Evolutionary conservation across 1,140 invertebrate species (phyloP).

Genomic region (Ganaspis sp.): DNA sequence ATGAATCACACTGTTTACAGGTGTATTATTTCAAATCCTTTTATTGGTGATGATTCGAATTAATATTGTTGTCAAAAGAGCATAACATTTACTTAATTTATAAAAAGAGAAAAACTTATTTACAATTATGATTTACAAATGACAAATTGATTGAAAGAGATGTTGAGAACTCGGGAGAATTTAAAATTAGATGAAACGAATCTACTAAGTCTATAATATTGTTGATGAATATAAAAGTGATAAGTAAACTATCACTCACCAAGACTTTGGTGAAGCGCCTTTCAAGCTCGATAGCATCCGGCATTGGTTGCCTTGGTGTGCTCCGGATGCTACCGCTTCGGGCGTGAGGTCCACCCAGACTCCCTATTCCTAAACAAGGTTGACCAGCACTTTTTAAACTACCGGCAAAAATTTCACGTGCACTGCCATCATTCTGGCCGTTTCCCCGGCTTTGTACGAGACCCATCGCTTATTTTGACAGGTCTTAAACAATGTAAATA

Average conservation of each 20-base stretch:
- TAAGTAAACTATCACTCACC: slow-evolving; percentile 81
- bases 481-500: background rate
- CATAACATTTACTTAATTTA: no score
- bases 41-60: no score
- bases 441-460: slow-evolving; percentile 68
- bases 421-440: slow-evolving; percentile 59
- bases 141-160: no score
- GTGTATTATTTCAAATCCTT: no score
- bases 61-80: no score
- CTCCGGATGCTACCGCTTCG: slow-evolving; percentile 85
- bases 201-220: no score
- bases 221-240: no score
- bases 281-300: slow-evolving; percentile 91
- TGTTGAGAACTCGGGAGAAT: no score
- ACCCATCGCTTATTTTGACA: slow-evolving; percentile 60
- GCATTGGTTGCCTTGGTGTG: slow-evolving; percentile 90
- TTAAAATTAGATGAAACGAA: no score
- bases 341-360: slow-evolving; percentile 74
- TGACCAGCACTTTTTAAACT: slow-evolving; percentile 61
- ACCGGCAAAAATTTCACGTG: slow-evolving; percentile 61
- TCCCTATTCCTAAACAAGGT: slow-evolving; percentile 61
- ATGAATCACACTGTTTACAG: no score
- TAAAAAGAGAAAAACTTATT: no score
- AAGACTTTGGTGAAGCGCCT: slow-evolving; percentile 95
- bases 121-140: no score